Evolutionary conservation across 2,113 vertebrate genomes (phyloP).

Genomic region (Promerops cafer): DNA sequence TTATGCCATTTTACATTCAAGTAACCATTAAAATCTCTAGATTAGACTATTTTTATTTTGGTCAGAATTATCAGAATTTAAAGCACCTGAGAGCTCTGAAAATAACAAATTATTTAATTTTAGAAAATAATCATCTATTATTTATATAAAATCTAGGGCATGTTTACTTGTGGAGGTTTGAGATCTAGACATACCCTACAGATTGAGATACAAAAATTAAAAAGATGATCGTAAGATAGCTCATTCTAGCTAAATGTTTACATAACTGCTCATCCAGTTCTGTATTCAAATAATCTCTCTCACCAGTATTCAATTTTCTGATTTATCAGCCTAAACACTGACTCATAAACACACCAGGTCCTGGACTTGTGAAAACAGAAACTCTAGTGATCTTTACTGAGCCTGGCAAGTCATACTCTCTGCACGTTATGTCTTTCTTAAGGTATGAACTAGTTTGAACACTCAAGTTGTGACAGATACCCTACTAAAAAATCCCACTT

Average conservation of each 20-base stretch:
- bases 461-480: background rate
- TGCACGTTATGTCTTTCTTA: background rate
- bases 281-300: background rate
- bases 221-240: background rate
- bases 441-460: background rate
- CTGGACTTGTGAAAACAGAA: background rate
- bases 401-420: background rate
- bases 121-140: slow-evolving; percentile 23
- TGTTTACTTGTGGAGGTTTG: background rate
- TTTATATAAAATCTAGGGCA: slow-evolving; percentile 33
- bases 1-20: background rate
- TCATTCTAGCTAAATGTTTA: background rate
- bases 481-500: background rate
- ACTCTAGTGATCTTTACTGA: background rate
- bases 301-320: background rate
- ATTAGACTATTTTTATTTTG: background rate
- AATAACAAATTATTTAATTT: background rate
- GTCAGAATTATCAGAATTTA: background rate
- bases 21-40: background rate
- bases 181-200: background rate
- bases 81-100: background rate
- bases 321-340: background rate
- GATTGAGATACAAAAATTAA: background rate
- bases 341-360: background rate
- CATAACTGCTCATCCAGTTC: background rate